These are phyloP conservation scores for Arenicola marina DNA, from an alignment of 2,888 invertebrate genomes.

Conservation along the genomic window DNA sequence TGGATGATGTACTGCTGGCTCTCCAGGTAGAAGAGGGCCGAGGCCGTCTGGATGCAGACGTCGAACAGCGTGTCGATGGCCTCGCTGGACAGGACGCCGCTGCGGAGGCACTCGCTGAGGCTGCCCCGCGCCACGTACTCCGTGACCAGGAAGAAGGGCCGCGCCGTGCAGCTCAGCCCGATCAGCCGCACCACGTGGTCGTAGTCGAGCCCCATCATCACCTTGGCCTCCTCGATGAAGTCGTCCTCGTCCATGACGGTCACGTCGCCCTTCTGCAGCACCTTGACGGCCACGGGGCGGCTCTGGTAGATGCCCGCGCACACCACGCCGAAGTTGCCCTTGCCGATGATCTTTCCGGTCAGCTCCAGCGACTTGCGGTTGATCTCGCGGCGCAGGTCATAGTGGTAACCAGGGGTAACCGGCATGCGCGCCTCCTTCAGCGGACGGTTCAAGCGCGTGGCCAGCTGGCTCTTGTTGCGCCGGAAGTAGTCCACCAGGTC, in stretches of 20 bases:
- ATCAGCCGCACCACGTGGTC: constrained; percentile 34
- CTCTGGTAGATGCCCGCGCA: constrained; percentile 30
- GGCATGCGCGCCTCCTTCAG: constrained; percentile 31
- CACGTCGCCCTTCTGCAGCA: constrained; percentile 30
- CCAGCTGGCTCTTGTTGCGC: constrained; percentile 31
- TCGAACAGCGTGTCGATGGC: constrained; percentile 34
- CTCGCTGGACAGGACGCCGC: constrained; percentile 23
- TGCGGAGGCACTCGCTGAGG: constrained; percentile 29
- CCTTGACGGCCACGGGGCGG: constrained; percentile 32
- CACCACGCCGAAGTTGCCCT: constrained; percentile 32
- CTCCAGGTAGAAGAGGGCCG: constrained; percentile 35
- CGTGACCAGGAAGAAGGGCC: constrained; percentile 34
- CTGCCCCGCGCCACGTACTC: constrained; percentile 33
- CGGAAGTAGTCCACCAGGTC: constrained; percentile 36
- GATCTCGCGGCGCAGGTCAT: constrained; percentile 27
- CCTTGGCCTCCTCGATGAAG: constrained; percentile 34
- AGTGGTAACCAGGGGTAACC: constrained; percentile 35
- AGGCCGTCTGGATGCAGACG: constrained; percentile 34
- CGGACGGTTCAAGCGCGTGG: constrained; percentile 29
- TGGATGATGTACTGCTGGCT: constrained; percentile 33
- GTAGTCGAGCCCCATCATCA: constrained; percentile 30
- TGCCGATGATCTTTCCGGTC: constrained; percentile 30
- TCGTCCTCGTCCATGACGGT: constrained; percentile 34
- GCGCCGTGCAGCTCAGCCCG: constrained; percentile 31
- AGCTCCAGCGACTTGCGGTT: constrained; percentile 21